phyloP scores from a whole-genome alignment of 2,797 vertebrate genomes.

The Galaxias olidus region DNA sequence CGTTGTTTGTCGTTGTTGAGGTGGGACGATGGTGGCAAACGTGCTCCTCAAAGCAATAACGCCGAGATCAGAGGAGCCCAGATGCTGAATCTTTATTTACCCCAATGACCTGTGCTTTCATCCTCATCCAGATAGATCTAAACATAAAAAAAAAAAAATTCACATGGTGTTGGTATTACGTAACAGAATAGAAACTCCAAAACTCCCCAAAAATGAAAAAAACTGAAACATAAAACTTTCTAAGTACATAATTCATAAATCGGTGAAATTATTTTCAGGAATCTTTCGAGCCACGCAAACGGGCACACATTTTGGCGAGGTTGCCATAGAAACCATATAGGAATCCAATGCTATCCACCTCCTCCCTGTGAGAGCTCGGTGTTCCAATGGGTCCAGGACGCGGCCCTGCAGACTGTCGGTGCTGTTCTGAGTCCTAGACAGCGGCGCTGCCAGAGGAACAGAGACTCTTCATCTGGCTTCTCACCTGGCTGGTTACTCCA shows the following conservation, averaged over 20 bases:
- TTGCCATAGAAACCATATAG: conserved; percentile 61
- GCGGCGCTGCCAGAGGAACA: conserved; percentile 21
- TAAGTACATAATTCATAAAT: not conserved
- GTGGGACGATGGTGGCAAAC: no score
- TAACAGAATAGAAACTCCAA: not conserved
- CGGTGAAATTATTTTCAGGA: conserved; percentile 16
- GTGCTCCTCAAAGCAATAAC: conserved; percentile 44
- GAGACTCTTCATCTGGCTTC: not conserved
- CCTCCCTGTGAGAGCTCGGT: conserved; percentile 55
- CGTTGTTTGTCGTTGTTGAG: no score
- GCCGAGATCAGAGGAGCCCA: conserved; percentile 48
- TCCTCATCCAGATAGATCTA: conserved; percentile 38
- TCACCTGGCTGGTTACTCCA: not conserved
- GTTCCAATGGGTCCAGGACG: conserved; percentile 27
- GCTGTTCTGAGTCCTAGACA: conserved; percentile 30
- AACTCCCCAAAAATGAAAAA: not conserved
- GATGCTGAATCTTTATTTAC: conserved; percentile 57
- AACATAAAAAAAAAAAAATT: no score
- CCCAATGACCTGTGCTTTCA: conserved; percentile 48
- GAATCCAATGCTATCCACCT: conserved; percentile 39
- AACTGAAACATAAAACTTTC: conserved; percentile 2
- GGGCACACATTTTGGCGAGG: conserved; percentile 32
- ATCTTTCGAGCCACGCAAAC: conserved; percentile 21
- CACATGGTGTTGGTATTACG: conserved; percentile 1
- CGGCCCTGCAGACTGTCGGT: conserved; percentile 39